phyloP scores from a whole-genome alignment of 2,113 vertebrate genomes.

The Amblyopsis rosae region DNA sequence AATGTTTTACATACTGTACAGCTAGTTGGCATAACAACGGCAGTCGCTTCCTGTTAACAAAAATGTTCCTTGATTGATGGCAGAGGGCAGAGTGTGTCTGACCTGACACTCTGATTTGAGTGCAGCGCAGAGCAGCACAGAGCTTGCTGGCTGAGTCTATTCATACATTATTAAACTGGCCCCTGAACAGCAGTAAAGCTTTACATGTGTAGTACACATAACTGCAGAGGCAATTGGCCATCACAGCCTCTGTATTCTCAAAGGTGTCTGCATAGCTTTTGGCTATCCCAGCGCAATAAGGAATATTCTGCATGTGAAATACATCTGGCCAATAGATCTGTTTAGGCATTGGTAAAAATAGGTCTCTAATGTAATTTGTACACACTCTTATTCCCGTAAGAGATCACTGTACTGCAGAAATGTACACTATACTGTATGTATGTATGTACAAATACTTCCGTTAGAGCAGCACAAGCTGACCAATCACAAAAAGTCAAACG shows the following conservation, averaged over 20 bases:
- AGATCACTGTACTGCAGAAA: no score
- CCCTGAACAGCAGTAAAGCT: constrained; percentile 33
- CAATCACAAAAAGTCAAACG: no score
- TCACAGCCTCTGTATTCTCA: not conserved
- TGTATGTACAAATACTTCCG: no score
- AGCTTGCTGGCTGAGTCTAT: not conserved
- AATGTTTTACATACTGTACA: not conserved
- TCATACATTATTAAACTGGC: constrained; percentile 36
- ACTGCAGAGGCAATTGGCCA: constrained; percentile 36
- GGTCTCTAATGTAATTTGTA: no score
- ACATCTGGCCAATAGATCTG: not conserved
- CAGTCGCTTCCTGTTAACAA: no score
- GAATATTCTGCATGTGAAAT: not conserved
- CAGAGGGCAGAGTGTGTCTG: no score
- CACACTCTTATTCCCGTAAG: no score
- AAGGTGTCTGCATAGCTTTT: not conserved
- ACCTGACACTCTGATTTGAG: constrained; percentile 19
- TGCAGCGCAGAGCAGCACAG: not conserved
- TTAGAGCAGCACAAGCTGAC: no score
- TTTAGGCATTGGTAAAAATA: no score
- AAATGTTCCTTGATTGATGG: no score
- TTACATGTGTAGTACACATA: constrained; percentile 29
- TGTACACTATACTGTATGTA: no score
- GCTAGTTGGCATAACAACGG: no score
- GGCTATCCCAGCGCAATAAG: not conserved